These are phyloP conservation scores for Mycetomoellerius zeteki DNA, from an alignment of 1,140 invertebrate genomes.

Conservation along the genomic window DNA sequence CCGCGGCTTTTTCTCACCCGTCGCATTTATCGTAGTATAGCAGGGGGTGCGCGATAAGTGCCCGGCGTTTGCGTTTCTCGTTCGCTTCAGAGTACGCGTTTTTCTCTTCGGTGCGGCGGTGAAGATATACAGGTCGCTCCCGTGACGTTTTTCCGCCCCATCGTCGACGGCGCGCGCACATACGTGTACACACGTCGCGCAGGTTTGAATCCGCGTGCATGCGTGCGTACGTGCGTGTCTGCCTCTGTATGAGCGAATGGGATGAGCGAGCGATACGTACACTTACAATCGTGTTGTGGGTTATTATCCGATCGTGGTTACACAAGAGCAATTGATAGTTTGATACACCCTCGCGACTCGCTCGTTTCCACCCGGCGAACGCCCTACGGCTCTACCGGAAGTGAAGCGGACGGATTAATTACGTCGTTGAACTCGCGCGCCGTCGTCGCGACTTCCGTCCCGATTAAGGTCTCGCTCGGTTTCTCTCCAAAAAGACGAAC, in stretches of 20 bases:
- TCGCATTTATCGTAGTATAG: neutral
- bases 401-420: conserved; percentile 24
- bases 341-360: neutral
- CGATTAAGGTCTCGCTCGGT: neutral
- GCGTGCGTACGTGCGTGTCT: neutral
- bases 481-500: neutral
- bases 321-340: conserved; percentile 13
- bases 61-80: conserved; percentile 6
- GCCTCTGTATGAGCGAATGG: neutral
- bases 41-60: conserved; percentile 40
- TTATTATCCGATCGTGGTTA: neutral
- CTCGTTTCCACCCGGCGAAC: neutral
- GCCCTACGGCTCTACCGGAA: neutral
- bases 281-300: neutral
- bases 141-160: conserved; percentile 34
- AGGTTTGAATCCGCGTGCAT: neutral
- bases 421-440: conserved; percentile 16
- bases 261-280: neutral
- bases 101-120: neutral
- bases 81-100: neutral
- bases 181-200: neutral
- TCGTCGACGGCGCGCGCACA: neutral
- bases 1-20: conserved; percentile 17
- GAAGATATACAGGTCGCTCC: conserved; percentile 4
- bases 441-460: neutral